These are phyloP conservation scores for Muscicapa adusta DNA, from an alignment of 2,113 vertebrate genomes.

Conservation along the genomic window DNA sequence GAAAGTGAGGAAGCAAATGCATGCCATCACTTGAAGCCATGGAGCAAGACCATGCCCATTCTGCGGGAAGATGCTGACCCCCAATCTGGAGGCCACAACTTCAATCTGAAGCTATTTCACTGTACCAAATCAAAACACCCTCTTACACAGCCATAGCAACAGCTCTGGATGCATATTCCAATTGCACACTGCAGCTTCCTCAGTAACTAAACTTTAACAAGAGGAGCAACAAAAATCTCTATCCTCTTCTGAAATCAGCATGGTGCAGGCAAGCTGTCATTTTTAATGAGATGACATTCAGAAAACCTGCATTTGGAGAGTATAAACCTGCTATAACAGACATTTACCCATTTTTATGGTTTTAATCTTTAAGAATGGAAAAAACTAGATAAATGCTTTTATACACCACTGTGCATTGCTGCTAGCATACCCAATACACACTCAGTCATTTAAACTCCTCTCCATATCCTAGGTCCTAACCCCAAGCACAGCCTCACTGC, in stretches of 20 bases:
- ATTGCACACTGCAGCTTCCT: background rate
- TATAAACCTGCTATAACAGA: accelerated
- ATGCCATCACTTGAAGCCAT: background rate
- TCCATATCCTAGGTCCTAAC: accelerated
- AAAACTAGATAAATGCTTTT: background rate
- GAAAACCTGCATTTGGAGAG: background rate
- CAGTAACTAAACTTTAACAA: background rate
- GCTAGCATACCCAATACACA: background rate
- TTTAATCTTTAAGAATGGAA: background rate
- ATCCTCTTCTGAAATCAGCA: background rate
- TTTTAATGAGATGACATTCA: background rate
- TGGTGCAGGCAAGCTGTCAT: background rate
- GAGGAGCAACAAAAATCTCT: background rate
- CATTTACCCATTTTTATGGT: background rate
- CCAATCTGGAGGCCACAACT: background rate
- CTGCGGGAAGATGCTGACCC: background rate
- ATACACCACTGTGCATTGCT: background rate
- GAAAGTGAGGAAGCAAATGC: background rate
- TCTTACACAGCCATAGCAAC: background rate
- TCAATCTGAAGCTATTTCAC: background rate
- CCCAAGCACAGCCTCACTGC: background rate
- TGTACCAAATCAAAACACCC: background rate
- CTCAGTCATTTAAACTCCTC: background rate
- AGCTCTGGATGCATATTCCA: background rate
- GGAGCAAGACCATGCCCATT: background rate